Percentiles rank a stretch among this genome's conserved stretches.
Evolutionary conservation across 2,888 invertebrate genomes (phyloP).

Genomic region (Papilio gigon): DNA sequence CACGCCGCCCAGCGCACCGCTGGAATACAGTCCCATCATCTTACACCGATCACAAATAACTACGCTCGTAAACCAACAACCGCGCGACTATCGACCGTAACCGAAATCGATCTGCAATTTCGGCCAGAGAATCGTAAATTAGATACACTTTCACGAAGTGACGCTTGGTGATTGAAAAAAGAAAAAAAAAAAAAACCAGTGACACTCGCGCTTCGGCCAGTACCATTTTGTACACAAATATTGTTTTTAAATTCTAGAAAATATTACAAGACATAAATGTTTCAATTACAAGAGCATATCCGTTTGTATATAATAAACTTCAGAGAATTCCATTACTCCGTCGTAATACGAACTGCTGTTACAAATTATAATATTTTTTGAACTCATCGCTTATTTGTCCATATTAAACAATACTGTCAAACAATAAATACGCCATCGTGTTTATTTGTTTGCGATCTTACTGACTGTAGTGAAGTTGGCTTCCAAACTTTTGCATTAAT

Average conservation of each 20-base stretch:
- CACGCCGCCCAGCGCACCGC: slow-evolving; percentile 82
- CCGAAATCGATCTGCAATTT: slow-evolving; percentile 33
- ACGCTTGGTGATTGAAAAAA: slow-evolving; percentile 32
- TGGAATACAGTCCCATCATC: slow-evolving; percentile 79
- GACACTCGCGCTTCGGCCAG: slow-evolving; percentile 35
- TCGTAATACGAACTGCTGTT: slow-evolving; percentile 5
- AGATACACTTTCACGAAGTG: slow-evolving; percentile 39
- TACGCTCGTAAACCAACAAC: slow-evolving; percentile 46
- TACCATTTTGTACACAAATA: slow-evolving; percentile 6
- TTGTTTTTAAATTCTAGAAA: not conserved
- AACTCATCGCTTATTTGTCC: not conserved
- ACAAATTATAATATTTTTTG: not conserved
- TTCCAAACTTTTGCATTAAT: not conserved
- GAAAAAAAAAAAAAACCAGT: slow-evolving; percentile 36
- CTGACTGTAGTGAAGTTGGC: slow-evolving; percentile 13
- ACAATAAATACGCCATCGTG: slow-evolving; percentile 4
- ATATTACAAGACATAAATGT: not conserved
- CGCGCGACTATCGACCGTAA: slow-evolving; percentile 44
- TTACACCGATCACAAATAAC: slow-evolving; percentile 50
- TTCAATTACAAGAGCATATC: slow-evolving; percentile 30
- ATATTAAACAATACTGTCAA: slow-evolving; percentile 17
- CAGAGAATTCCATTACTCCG: not conserved
- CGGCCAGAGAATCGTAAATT: slow-evolving; percentile 32
- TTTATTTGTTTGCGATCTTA: slow-evolving; percentile 11
- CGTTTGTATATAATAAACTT: slow-evolving; percentile 21